Base-by-base conservation (phyloP, 2,797 vertebrate species). In the Spheniscus humboldti region DNA sequence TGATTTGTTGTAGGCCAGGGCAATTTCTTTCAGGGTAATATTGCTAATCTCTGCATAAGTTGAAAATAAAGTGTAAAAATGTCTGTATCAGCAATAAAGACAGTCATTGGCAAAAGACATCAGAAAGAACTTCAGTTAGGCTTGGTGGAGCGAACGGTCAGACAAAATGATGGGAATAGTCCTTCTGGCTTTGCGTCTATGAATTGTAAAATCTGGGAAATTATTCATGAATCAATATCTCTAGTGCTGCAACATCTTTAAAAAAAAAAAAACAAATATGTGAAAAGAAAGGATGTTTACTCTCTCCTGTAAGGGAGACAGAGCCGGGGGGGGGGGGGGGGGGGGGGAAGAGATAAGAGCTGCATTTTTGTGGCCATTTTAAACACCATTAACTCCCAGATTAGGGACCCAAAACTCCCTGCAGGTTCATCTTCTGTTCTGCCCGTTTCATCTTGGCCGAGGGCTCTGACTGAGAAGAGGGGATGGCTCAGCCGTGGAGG, bases 1-100 rank as follows among this genome's bases (percentile, higher is more conserved):
- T 55, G 80, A 86, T 94, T 94, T 88, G 56, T 86, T 80, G 82
- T 30, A 83, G 41, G 57, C 83, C 90, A 81, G 85, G 53, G 64
- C 41, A 68, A 43, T 71, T 94, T 89, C 69, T 95, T 73, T 31
- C 68, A 23, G 45, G 57, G 78, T 64, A 90, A 80, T 96, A 90
- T 91, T 94, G 95, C 92, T 92, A 93, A 94, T 60, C 48, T 83
- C 78, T 94, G 91, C 84, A 60, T 64, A 80, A 88, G n/a, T 75
- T 68, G 89, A 91, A 96, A 95, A 94, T 68, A 72, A 91, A 91
- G 62, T 68, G 17, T 53, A 28, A 28, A 83, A 90, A 53, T 71
- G 57, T 41, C 72, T 88, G 33, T 39, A 33, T 94, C 48, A 75
- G 92, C 95, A 83, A 59, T 43, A 91, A 92, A 82, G 37, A 10